Evolutionary conservation across 2,113 vertebrate species (phyloP).

Genomic region (Dunckerocampus dactyliophorus): DNA sequence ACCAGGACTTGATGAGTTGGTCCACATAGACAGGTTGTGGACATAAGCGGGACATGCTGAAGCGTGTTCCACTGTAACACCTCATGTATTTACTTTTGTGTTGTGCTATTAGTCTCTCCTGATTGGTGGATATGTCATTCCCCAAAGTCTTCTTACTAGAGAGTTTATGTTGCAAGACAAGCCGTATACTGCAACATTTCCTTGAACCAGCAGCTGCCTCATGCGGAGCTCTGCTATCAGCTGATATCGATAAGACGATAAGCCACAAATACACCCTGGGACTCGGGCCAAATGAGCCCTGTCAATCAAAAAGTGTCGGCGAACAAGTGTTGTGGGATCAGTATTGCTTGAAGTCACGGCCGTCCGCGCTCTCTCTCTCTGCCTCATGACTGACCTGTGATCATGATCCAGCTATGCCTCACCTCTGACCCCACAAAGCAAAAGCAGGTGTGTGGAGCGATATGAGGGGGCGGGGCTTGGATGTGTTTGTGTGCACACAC

Average conservation of each 20-base stretch:
- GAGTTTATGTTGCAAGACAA: constrained; percentile 6
- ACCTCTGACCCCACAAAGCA: constrained; percentile 54
- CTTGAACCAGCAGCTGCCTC: constrained; percentile 1
- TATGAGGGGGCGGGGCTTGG: background rate
- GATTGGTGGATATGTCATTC: background rate
- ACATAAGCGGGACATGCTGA: no score
- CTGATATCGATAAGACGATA: constrained; percentile 25
- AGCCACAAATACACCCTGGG: constrained; percentile 31
- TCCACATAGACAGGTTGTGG: no score
- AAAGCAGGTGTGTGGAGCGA: constrained; percentile 55
- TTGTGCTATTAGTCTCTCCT: background rate
- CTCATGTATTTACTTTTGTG: no score
- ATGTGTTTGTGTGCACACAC: constrained; percentile 40
- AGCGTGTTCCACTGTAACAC: no score
- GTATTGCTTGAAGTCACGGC: constrained; percentile 26
- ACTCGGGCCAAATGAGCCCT: constrained; percentile 18
- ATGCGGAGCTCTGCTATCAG: constrained; percentile 39
- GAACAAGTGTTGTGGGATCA: constrained; percentile 25
- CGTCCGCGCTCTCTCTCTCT: constrained; percentile 19
- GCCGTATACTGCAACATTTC: constrained; percentile 6
- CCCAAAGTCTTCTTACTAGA: background rate
- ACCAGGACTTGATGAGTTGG: no score
- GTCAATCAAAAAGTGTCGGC: constrained; percentile 34
- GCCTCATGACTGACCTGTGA: constrained; percentile 53
- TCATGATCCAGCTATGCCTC: constrained; percentile 54